These are phyloP conservation scores for Sebastes vulpes DNA, from an alignment of 2,797 vertebrate genomes.

Conservation along the genomic window DNA sequence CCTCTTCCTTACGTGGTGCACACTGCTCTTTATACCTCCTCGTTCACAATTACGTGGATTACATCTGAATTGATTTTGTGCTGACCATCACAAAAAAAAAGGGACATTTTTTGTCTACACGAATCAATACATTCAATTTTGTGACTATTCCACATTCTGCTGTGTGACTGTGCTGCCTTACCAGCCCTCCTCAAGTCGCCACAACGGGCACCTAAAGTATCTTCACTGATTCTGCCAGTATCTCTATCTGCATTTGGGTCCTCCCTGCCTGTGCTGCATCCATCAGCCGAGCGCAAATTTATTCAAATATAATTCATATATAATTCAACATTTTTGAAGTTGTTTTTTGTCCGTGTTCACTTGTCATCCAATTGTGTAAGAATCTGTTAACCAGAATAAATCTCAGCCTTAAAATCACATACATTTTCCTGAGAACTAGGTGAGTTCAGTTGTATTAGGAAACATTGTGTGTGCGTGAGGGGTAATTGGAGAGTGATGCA, in stretches of 20 bases:
- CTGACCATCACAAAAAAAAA: too few species aligned
- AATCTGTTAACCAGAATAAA: background rate
- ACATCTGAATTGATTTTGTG: too few species aligned
- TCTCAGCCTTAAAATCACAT: background rate
- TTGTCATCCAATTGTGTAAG: background rate
- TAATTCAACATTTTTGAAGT: background rate
- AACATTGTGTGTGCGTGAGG: background rate
- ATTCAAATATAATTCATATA: background rate
- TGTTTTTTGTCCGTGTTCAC: background rate
- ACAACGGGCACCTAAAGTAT: background rate
- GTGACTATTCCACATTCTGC: too few species aligned
- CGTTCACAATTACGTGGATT: too few species aligned
- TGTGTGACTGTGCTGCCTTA: too few species aligned
- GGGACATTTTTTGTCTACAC: too few species aligned
- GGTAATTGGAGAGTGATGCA: background rate
- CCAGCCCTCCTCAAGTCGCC: too few species aligned
- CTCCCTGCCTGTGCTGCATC: background rate
- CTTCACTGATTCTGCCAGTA: background rate
- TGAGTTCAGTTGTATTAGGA: background rate
- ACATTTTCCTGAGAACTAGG: background rate
- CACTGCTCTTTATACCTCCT: too few species aligned
- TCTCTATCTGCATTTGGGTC: background rate
- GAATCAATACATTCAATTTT: too few species aligned
- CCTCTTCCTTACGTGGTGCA: too few species aligned
- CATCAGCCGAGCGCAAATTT: background rate